Percentiles rank a stretch among this genome's conserved stretches.
Conservation (phyloP, 2,113 vertebrate genomes). For the Bubo bubo region DNA sequence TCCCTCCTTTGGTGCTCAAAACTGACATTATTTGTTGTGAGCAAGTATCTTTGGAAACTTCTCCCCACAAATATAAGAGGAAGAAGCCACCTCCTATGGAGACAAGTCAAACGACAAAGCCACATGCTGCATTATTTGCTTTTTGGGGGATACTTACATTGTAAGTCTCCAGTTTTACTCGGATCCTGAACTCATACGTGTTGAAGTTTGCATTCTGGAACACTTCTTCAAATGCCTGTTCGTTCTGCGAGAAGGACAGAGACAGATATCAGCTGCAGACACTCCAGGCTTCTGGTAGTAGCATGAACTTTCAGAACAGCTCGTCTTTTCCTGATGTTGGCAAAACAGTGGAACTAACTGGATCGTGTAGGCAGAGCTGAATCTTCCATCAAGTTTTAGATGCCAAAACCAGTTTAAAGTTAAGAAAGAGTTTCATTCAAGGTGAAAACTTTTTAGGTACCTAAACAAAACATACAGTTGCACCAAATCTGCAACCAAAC, state of each 20-base stretch:
- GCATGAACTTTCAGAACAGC: not conserved
- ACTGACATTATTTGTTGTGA: not conserved
- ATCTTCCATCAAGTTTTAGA: not conserved
- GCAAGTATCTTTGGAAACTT: not conserved
- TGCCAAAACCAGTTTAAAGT: not conserved
- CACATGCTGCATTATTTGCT: not conserved
- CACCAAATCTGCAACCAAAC: not conserved
- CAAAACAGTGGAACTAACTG: not conserved
- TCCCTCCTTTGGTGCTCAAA: not conserved
- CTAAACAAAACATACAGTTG: not conserved
- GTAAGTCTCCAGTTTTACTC: conserved; percentile 94
- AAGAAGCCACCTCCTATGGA: not conserved
- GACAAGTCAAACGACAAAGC: not conserved
- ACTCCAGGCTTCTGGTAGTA: not conserved
- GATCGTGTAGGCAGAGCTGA: not conserved
- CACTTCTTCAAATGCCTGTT: conserved; percentile 90
- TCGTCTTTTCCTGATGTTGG: not conserved
- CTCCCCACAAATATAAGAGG: not conserved
- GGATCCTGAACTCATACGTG: conserved; percentile 87
- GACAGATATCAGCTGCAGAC: not conserved
- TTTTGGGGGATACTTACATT: conserved; percentile 83
- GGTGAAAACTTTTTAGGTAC: not conserved
- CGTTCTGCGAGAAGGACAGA: conserved; percentile 83
- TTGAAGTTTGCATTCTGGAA: conserved; percentile 94
- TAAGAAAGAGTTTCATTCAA: not conserved